Evolutionary conservation across 2,113 vertebrate species (phyloP), one percentile per base, ranked within the genome.

Genomic region (Grammatotria lemairii): DNA sequence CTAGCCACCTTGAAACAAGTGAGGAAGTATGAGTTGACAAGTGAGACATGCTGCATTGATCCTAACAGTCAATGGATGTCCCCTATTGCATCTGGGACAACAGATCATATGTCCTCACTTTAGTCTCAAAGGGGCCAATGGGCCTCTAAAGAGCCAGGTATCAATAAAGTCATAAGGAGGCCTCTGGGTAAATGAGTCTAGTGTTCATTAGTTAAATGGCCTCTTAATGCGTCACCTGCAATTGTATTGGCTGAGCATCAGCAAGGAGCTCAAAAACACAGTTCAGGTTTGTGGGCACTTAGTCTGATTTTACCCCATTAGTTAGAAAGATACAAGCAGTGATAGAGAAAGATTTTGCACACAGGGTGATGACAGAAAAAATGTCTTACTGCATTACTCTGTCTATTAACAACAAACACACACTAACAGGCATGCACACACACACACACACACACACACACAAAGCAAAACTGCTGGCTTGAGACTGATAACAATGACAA

Each of bases 1-100:
- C 38, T n/a, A 4, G 42, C 7, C 2, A 17, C 45, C 49, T 86
- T 82, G 19, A 85, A 88, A 87, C 78, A 53, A 88, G 54, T 4
- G 31, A 68, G 54, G 5, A 10, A 45, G 85, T 63, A 42, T 14
- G 23, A 87, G 80, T 73, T 70, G 88, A 91, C 81, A 85, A 87
- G 57, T 21, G 57, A 80, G 81, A 84, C 88, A 82, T 47, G 65
- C 55, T 40, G 73, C 81, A 87, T 90, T 88, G 82, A 91, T 84
- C 80, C 63, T 89, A 82, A 81, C 85, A 91, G 86, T 83, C 89
- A 88, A 87, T 90, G 84, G 83, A 93, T 87, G 88, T 86, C 73
- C 85, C 80, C 91, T 87, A 91, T 93, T 85, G 88, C 89, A 90
- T 88, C 58, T 79, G 57, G 84, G 83, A 91, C 87, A 89, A 92